Evolutionary conservation across 1,140 invertebrate species (phyloP), one percentile per base, ranked within the genome.

Genomic region (Leptopilina clavipes): DNA sequence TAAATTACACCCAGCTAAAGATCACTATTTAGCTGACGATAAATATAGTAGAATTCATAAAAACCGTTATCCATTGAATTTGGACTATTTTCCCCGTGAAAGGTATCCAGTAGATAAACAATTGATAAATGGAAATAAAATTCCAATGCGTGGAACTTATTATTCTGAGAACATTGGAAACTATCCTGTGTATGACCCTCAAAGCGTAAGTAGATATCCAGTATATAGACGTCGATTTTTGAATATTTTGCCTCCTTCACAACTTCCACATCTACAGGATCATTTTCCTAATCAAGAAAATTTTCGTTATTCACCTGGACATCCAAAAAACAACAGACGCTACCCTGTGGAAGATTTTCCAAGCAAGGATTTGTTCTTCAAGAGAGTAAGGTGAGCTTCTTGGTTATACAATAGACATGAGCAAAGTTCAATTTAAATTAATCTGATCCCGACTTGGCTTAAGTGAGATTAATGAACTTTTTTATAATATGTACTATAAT

Each of bases 1-100:
- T 54, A 87, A 88, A 70, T 82, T 84, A 44, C 91, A 87, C 80
- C 86, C 90, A 10, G 85, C 89, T 76, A 87, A 83, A 80, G 90
- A 89, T 54, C 87, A 90, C 72, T 92, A 92, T 84, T 92, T 92
- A 0, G 83, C 83, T 9, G 79, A 65, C 43, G 83, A 83, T 74
- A 77, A 82, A 10, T 81, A 86, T 59, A 89, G 86, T 74, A 87
- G 88, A 3, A 40, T 40, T 44, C 12, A 81, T 76, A 9, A 83
- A 83, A 79, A 40, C 7, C 83, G 86, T 9, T 84, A 84, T 74
- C 84, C 84, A 22, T 18, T 71, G 6, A 59, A 76, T 11, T 76
- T 75, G 7, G 19, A 87, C 71, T 71, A 81, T 11, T 84, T 81
- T 45, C 83, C 84, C 74, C 86, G 83, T 3, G 85, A 90, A 77